Base-by-base conservation (phyloP, 35 echinoderm and acorn worm genomes). In the Holothuria glaberrima region DNA sequence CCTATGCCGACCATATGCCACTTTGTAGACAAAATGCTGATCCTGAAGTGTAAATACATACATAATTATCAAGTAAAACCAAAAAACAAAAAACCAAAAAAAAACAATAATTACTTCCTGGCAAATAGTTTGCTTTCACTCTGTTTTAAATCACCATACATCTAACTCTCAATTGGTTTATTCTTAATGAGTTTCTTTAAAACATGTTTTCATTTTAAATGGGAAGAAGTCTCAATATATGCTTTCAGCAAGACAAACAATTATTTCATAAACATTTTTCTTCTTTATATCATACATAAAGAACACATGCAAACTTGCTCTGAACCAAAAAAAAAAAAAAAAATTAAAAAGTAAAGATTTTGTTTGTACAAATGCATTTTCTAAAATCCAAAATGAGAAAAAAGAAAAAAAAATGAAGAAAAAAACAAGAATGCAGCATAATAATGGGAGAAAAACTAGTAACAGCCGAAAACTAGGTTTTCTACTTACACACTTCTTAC, bases 351-450 rank as follows among this genome's bases (percentile, higher is more conserved):
- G n/a, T n/a, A n/a, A 36, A 18, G 12, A 26, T 69, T 69, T 27
- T 25, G 12, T 69, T 69, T 69, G 25, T 68, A 28, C 64, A 68
- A 68, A 68, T 68, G 64, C n/a, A 28, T 20, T 25, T 9, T 28
- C 7, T 28, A 20, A 68, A 28, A 32, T 28, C 64, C n/a, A 68
- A 68, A 68, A 68, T 10, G 1, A 19, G 22, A 0, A 75, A 75
- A 75, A 41, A 38, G 21, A 75, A 69, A 69, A 69, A 69, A 29
- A 75, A 75, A 21, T 16, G 21, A 78, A 69, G 21, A 33, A 48
- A 48, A 48, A 52, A 21, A 78, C 44, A 78, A 48, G 70, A 52
- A 78, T 78, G 74, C 74, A 78, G 74, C 74, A 78, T 78, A 78
- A 48, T 54, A 2, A 54, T 54, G 50, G 50, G 50, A 9, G 50